These are phyloP conservation scores for Actinopyga echinites DNA, from an alignment of 53 echinoderm and acorn worm genomes.

Conservation along the genomic window DNA sequence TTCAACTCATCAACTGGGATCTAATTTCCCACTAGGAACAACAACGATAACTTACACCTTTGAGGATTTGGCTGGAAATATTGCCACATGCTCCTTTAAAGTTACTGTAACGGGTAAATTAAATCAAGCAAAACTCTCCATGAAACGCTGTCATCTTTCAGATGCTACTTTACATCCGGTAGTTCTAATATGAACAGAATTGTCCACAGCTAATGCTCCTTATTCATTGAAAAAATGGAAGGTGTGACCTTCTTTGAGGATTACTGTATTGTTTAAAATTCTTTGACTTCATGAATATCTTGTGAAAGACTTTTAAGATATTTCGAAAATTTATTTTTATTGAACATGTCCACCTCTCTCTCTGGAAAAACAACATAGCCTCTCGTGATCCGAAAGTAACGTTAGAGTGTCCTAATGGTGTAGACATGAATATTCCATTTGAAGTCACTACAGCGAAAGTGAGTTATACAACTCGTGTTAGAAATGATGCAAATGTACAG, in stretches of 20 bases:
- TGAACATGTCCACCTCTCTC: too few relatives aligned
- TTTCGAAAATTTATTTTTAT: too few relatives aligned
- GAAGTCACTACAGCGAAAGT: slow-evolving; percentile 16
- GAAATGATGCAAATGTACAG: neutral
- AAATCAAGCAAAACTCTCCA: too few relatives aligned
- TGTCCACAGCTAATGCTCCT: too few relatives aligned
- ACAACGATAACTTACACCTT: slow-evolving; percentile 63
- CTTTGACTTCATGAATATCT: too few relatives aligned
- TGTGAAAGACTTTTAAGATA: too few relatives aligned
- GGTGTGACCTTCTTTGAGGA: too few relatives aligned
- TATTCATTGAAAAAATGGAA: too few relatives aligned
- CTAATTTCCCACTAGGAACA: slow-evolving; percentile 49
- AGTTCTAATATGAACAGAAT: too few relatives aligned
- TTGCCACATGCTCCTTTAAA: slow-evolving; percentile 57
- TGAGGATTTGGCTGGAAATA: slow-evolving; percentile 61
- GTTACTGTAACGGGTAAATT: slow-evolving; percentile 69
- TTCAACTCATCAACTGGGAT: slow-evolving; percentile 23
- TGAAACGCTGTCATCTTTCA: too few relatives aligned
- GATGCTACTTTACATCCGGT: too few relatives aligned
- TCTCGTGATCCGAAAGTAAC: neutral
- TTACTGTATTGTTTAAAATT: too few relatives aligned
- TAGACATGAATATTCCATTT: neutral
- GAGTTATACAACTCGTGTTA: neutral
- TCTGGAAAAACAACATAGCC: neutral
- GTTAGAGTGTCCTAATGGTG: slow-evolving; percentile 3